Percentiles rank a stretch among this genome's conserved stretches.
These are phyloP conservation scores for Mixornis gularis DNA, from an alignment of 2,113 vertebrate genomes.

Conservation along the genomic window DNA sequence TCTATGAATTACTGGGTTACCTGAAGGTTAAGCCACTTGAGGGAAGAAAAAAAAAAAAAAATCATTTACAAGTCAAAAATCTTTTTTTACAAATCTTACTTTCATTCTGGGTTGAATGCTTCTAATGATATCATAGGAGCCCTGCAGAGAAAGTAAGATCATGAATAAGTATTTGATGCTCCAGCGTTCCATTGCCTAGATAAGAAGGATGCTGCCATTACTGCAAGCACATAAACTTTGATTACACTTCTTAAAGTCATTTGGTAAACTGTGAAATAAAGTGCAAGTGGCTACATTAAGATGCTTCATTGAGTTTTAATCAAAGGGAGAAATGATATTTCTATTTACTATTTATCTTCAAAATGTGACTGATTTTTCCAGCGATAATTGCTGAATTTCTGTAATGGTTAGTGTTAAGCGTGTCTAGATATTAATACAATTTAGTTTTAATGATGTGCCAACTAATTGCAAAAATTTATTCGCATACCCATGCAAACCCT, in stretches of 20 bases:
- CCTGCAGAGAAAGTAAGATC: neutral
- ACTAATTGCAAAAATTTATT: neutral
- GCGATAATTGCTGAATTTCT: constrained; percentile 17
- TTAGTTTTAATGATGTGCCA: neutral
- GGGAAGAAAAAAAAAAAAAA: neutral
- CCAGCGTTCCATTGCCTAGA: neutral
- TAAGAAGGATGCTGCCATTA: constrained; percentile 12
- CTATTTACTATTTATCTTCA: constrained; percentile 46
- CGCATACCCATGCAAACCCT: neutral
- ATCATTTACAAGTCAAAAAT: neutral
- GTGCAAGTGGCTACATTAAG: constrained; percentile 9
- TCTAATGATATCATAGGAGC: neutral
- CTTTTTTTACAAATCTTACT: neutral
- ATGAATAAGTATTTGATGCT: neutral
- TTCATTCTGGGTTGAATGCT: neutral
- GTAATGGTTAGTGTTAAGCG: neutral
- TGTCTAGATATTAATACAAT: neutral
- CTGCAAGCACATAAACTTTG: neutral
- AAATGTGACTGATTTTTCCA: constrained; percentile 10
- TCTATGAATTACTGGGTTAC: neutral
- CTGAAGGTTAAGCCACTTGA: constrained; percentile 13
- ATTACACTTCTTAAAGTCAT: constrained; percentile 34
- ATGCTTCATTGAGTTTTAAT: constrained; percentile 59
- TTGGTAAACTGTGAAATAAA: constrained; percentile 20
- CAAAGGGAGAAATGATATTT: constrained; percentile 22